A percentile compares a stretch with the other conserved stretches of the same genome.
phyloP scores from a whole-genome alignment of 2,888 invertebrate species.

The Nudaria mundana region DNA sequence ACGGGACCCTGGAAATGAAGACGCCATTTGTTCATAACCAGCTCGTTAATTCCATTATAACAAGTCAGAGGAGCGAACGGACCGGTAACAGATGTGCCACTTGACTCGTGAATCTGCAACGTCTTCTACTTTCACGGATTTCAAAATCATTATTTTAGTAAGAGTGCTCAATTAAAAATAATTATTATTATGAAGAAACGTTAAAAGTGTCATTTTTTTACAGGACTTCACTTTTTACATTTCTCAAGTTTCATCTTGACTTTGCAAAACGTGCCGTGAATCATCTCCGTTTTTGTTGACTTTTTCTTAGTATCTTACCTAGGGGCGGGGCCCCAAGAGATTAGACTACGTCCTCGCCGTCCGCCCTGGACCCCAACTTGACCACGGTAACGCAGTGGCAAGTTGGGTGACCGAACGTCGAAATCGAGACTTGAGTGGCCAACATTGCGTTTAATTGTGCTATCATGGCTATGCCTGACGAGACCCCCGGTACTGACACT shows the following conservation, averaged over 20 bases:
- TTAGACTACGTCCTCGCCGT: too few species aligned
- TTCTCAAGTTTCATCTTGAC: conserved; percentile 19
- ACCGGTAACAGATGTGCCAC: conserved; percentile 75
- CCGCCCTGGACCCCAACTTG: too few species aligned
- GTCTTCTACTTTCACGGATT: conserved; percentile 42
- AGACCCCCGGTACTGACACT: too few species aligned
- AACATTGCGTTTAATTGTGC: too few species aligned
- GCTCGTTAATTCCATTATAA: conserved; percentile 79
- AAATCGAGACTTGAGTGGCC: too few species aligned
- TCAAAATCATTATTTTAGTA: conserved; percentile 47
- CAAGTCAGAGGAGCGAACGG: conserved; percentile 72
- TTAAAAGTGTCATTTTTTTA: conserved; percentile 18
- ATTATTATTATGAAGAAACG: conserved; percentile 35
- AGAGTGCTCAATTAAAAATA: conserved; percentile 41
- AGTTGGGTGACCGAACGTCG: too few species aligned
- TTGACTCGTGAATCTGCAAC: conserved; percentile 57
- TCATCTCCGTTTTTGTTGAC: conserved; percentile 20
- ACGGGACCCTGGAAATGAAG: conserved; percentile 75
- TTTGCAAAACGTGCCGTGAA: conserved; percentile 17
- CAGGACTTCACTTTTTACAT: too few species aligned
- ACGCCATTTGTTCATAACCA: conserved; percentile 80
- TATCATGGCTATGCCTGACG: too few species aligned
- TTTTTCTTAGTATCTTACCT: too few species aligned
- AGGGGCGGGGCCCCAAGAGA: too few species aligned
- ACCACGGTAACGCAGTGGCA: too few species aligned